Conservation (phyloP, 2,888 invertebrate genomes). For the Apantesis nais region DNA sequence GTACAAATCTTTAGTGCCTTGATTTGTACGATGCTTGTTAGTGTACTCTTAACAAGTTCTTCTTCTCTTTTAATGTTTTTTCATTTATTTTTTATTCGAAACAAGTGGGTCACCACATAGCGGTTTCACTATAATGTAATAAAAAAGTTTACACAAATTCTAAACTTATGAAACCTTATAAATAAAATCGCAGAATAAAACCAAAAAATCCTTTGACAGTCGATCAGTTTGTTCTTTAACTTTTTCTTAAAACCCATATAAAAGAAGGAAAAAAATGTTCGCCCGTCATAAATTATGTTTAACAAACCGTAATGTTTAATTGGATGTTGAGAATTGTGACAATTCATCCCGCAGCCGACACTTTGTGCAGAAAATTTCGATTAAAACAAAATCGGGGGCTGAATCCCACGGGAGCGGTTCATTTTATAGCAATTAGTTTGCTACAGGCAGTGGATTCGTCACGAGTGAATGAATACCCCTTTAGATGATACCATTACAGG, state of each 20-base stretch:
- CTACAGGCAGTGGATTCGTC: conserved; percentile 80
- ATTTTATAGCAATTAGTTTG: conserved; percentile 85
- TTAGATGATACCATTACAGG: conserved; percentile 54
- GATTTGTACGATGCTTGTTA: too few relatives aligned
- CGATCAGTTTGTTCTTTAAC: conserved; percentile 17
- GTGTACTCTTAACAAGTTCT: too few relatives aligned
- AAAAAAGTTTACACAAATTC: conserved; percentile 31
- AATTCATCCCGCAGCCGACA: conserved; percentile 52
- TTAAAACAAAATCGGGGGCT: conserved; percentile 77
- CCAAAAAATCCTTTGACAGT: conserved; percentile 24
- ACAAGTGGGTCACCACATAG: too few relatives aligned
- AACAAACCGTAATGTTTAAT: conserved; percentile 53
- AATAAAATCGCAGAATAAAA: conserved; percentile 14
- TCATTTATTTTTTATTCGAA: too few relatives aligned
- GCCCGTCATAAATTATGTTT: conserved; percentile 37
- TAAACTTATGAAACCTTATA: not conserved
- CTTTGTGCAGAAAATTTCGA: conserved; percentile 70
- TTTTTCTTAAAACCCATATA: conserved; percentile 17
- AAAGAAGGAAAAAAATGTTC: conserved; percentile 15
- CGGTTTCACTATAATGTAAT: conserved; percentile 6
- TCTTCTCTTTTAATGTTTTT: too few relatives aligned
- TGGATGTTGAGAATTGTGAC: conserved; percentile 52
- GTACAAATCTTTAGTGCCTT: too few relatives aligned
- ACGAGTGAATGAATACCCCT: conserved; percentile 83
- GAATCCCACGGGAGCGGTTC: conserved; percentile 75